A percentile compares a stretch with the other conserved stretches of the same genome.
Evolutionary conservation across 2,113 vertebrate species (phyloP).

Genomic region (Poecilia latipinna): DNA sequence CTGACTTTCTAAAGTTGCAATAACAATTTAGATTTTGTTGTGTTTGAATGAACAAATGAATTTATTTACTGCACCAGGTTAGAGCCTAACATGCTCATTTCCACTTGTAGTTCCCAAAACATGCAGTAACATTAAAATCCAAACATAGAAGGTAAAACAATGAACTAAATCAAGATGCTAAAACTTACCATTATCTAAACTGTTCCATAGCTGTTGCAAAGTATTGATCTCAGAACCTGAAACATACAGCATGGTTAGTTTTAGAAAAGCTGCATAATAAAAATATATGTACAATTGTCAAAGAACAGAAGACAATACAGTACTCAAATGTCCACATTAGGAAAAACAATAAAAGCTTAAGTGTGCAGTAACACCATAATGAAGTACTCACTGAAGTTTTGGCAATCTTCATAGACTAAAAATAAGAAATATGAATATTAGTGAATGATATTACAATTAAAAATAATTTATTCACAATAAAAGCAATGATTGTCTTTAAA

Average conservation of each 20-base stretch:
- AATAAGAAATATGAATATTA: not conserved
- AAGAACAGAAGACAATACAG: not conserved
- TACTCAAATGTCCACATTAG: not conserved
- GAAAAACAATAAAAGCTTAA: too few relatives aligned
- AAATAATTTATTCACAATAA: not conserved
- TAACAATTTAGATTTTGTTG: not conserved
- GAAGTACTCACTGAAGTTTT: not conserved
- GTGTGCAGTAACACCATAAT: not conserved
- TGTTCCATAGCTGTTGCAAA: not conserved
- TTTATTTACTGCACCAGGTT: too few relatives aligned
- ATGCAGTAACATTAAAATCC: too few relatives aligned
- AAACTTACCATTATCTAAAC: not conserved
- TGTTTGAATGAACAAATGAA: not conserved
- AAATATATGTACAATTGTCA: not conserved
- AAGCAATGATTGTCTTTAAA: not conserved
- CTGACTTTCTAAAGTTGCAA: not conserved
- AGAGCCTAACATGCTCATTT: too few relatives aligned
- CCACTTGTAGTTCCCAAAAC: too few relatives aligned
- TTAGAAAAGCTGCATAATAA: too few relatives aligned
- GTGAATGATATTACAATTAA: not conserved
- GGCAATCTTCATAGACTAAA: not conserved
- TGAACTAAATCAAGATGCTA: not conserved
- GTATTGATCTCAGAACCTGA: not conserved
- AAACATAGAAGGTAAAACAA: not conserved
- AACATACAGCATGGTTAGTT: not conserved